Conservation (phyloP, 2,113 vertebrate species). For the Nycticryphes semicollaris region DNA sequence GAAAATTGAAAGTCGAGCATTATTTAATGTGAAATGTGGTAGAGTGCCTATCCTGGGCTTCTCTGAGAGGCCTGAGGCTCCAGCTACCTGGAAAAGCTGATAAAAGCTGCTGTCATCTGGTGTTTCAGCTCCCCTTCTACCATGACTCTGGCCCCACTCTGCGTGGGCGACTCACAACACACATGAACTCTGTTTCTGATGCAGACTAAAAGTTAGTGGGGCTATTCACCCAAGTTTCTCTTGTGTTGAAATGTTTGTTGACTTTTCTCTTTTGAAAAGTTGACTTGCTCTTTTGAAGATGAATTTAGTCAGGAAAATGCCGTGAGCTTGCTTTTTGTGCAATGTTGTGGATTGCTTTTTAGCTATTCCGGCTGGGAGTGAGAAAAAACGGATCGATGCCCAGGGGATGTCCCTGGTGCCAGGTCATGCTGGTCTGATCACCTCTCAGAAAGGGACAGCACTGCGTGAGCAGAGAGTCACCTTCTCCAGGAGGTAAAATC, state of each 20-base stretch:
- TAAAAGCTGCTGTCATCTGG: background rate
- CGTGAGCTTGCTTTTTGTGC: background rate
- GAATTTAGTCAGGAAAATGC: background rate
- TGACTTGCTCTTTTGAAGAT: background rate
- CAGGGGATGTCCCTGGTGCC: background rate
- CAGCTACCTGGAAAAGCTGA: conserved; percentile 6
- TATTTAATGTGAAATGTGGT: background rate
- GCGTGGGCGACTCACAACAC: background rate
- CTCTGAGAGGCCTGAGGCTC: background rate
- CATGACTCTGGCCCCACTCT: background rate
- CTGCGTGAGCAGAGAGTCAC: background rate
- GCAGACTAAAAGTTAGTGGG: background rate
- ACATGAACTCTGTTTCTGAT: background rate
- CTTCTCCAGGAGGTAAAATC: background rate
- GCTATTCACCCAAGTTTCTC: background rate
- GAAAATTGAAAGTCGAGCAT: conserved; percentile 5
- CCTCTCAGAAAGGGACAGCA: background rate
- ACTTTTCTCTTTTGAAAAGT: background rate
- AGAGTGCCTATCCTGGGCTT: background rate
- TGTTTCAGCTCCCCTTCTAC: background rate
- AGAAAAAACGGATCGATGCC: background rate
- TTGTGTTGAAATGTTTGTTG: background rate
- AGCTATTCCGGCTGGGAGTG: background rate
- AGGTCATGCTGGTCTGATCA: background rate
- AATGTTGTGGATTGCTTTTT: background rate